Percentiles rank a stretch among this genome's conserved stretches.
These are phyloP conservation scores for Astyanax mexicanus DNA, from an alignment of 2,797 vertebrate genomes.

Conservation along the genomic window DNA sequence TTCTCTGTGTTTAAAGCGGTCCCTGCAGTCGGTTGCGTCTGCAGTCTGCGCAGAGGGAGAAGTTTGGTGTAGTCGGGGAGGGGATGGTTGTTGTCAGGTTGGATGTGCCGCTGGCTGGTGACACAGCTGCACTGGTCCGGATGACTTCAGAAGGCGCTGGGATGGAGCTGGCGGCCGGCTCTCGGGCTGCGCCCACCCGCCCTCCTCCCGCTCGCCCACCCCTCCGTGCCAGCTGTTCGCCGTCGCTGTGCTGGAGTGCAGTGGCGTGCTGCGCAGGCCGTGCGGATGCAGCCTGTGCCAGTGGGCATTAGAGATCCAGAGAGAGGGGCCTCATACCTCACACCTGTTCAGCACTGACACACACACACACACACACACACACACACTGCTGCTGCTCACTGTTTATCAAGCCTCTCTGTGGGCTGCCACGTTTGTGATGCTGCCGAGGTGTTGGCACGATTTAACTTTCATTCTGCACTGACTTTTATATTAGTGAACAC, in stretches of 20 bases:
- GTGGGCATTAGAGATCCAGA: conserved; percentile 57
- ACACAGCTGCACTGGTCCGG: conserved; percentile 62
- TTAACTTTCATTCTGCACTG: conserved; percentile 26
- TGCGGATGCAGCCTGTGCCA: conserved; percentile 53
- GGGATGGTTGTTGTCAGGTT: conserved; percentile 52
- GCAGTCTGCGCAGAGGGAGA: not conserved
- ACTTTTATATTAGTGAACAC: not conserved
- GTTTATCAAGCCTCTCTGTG: conserved; percentile 38
- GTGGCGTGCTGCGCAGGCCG: conserved; percentile 49
- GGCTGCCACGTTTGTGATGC: conserved; percentile 38
- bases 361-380: conserved; percentile 26
- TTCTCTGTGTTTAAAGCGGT: not conserved
- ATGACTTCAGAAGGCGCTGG: conserved; percentile 58
- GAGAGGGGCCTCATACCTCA: conserved; percentile 53
- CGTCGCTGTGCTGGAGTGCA: conserved; percentile 50
- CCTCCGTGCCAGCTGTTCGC: conserved; percentile 60
- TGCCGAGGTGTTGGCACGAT: conserved; percentile 34
- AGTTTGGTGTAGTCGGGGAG: conserved; percentile 23
- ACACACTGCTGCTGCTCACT: conserved; percentile 29
- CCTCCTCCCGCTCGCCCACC: conserved; percentile 43
- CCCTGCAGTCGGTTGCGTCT: not conserved
- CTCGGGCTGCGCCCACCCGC: conserved; percentile 44
- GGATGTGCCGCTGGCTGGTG: conserved; percentile 57
- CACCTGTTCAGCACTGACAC: conserved; percentile 59
- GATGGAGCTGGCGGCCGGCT: conserved; percentile 53